phyloP scores from a whole-genome alignment of 2,797 vertebrate genomes.

The Meda fulgida region DNA sequence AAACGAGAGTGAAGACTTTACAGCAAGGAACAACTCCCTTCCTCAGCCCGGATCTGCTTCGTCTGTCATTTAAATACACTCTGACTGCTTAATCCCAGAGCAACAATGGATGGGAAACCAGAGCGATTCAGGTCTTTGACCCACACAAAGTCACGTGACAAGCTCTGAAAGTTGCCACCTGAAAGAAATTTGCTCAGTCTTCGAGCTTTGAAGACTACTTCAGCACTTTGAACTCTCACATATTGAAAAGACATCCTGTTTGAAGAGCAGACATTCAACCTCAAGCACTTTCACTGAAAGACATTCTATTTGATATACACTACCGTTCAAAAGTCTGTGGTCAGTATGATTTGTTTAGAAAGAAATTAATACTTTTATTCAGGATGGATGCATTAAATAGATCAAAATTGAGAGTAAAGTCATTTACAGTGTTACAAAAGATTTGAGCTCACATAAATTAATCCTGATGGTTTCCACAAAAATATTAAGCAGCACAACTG shows the following conservation, averaged over 20 bases:
- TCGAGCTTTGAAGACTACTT: conserved; percentile 55
- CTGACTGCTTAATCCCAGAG: conserved; percentile 37
- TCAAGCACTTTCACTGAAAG: conserved; percentile 38
- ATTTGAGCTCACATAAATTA: background rate
- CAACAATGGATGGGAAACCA: conserved; percentile 37
- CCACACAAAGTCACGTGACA: conserved; percentile 37
- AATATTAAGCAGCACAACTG: background rate
- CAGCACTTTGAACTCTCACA: conserved; percentile 57
- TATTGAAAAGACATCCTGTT: conserved; percentile 56
- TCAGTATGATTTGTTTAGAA: background rate
- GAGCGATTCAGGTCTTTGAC: conserved; percentile 18
- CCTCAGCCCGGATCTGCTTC: conserved; percentile 22
- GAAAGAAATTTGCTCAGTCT: conserved; percentile 50
- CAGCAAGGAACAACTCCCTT: conserved; percentile 22
- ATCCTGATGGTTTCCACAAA: background rate
- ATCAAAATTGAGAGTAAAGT: background rate
- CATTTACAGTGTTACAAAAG: background rate
- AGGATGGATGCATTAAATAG: background rate
- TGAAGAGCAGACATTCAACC: conserved; percentile 54
- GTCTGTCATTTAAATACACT: conserved; percentile 42
- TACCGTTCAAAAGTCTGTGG: background rate
- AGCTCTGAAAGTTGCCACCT: conserved; percentile 50
- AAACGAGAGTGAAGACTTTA: conserved; percentile 45
- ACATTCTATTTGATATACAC: conserved; percentile 33
- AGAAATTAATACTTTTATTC: conserved; percentile 8